phyloP scores from a whole-genome alignment of 1,140 invertebrate genomes.

The Heliconius congener region DNA sequence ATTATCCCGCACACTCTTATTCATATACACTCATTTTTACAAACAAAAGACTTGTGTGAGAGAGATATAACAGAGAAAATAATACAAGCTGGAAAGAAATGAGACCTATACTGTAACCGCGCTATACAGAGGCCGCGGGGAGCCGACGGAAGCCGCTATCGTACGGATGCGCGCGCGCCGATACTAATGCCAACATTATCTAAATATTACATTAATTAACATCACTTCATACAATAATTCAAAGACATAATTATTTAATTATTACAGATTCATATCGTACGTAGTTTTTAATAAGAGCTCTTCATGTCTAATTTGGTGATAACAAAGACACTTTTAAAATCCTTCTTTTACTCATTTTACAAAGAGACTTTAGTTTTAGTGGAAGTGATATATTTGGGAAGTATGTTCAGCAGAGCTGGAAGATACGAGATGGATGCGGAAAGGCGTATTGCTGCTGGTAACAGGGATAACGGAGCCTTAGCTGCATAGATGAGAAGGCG shows the following conservation, averaged over 20 bases:
- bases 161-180: conserved; percentile 26
- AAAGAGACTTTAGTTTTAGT: no score
- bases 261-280: background rate
- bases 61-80: background rate
- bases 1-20: no score
- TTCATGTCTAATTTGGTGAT: background rate
- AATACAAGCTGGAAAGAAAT: conserved; percentile 1
- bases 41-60: no score
- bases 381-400: no score
- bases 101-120: background rate
- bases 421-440: no score
- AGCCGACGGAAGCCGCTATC: conserved; percentile 24
- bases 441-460: no score
- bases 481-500: no score
- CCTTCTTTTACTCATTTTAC: background rate
- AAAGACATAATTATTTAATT: background rate
- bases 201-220: conserved; percentile 8
- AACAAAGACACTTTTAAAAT: background rate
- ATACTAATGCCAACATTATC: conserved; percentile 18
- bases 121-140: conserved; percentile 16
- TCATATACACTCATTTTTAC: no score
- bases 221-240: background rate
- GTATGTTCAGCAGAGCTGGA: no score
- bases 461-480: no score
- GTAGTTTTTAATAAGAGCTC: background rate